A percentile compares a stretch with the other conserved stretches of the same genome.
These are phyloP conservation scores for Sesia apiformis DNA, from an alignment of 2,888 invertebrate genomes.

Conservation along the genomic window DNA sequence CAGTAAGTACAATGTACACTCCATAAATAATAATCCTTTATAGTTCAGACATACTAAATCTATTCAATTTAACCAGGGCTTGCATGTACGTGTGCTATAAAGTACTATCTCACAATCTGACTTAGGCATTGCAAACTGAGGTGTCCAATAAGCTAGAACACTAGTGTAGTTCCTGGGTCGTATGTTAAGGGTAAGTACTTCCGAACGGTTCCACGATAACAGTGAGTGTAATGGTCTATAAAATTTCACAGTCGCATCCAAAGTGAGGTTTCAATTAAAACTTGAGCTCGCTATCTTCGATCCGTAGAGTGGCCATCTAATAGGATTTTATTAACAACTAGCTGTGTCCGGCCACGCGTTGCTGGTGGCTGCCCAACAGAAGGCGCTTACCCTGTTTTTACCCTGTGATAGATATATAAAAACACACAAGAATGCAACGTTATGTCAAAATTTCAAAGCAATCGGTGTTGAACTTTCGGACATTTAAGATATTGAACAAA, in stretches of 20 bases:
- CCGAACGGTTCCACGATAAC: slow-evolving; percentile 9
- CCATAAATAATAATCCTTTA: no score
- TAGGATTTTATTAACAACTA: no score
- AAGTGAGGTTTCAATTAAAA: slow-evolving; percentile 10
- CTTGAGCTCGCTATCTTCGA: slow-evolving; percentile 13
- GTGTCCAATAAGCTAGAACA: neutral
- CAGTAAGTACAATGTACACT: no score
- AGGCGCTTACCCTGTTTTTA: no score
- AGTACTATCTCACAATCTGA: neutral
- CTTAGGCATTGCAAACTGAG: neutral
- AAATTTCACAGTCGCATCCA: slow-evolving; percentile 10
- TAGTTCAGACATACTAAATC: no score
- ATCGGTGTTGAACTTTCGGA: no score
- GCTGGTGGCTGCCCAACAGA: no score
- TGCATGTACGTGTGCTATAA: neutral
- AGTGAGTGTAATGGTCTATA: slow-evolving; percentile 8
- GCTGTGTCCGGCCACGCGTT: no score
- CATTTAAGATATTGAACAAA: no score
- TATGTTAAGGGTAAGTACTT: neutral
- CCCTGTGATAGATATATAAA: no score
- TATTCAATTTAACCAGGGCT: neutral
- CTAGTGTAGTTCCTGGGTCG: neutral
- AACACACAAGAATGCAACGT: no score
- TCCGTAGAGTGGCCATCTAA: slow-evolving; percentile 3
- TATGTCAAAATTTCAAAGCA: no score